A percentile compares a stretch with the other conserved stretches of the same genome.
Evolutionary conservation across 2,888 invertebrate genomes (phyloP).

Genomic region (Exephanes ischioxanthus): DNA sequence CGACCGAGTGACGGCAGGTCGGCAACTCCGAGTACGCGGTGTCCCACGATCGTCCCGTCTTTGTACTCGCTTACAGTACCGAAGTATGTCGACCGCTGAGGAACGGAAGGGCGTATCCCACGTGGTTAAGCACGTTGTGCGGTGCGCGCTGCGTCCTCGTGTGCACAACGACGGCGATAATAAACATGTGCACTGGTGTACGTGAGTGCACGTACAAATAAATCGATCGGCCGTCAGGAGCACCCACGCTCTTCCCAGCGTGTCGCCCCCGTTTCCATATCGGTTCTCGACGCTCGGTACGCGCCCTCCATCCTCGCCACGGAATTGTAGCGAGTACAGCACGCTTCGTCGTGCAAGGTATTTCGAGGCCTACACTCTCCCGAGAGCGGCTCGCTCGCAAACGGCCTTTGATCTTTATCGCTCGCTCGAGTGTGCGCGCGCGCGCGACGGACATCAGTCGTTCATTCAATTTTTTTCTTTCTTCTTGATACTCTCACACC

Average conservation of each 20-base stretch:
- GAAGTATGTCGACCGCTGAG: no score
- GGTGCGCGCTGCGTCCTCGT: no score
- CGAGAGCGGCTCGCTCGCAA: constrained; percentile 57
- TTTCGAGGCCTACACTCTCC: constrained; percentile 57
- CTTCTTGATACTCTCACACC: constrained; percentile 24
- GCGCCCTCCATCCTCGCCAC: background rate
- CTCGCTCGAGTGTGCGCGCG: constrained; percentile 47
- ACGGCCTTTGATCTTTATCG: constrained; percentile 67
- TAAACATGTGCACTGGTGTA: constrained; percentile 32
- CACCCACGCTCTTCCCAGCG: constrained; percentile 59
- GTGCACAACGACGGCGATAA: background rate
- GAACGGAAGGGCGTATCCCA: no score
- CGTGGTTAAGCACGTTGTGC: no score
- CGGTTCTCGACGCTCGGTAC: constrained; percentile 38
- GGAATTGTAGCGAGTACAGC: constrained; percentile 53
- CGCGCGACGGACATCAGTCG: constrained; percentile 47
- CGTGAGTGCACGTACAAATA: constrained; percentile 45
- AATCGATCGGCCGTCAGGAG: constrained; percentile 64
- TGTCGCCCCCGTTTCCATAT: constrained; percentile 61
- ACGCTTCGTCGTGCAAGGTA: constrained; percentile 61
- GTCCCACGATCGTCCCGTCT: no score
- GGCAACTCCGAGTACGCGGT: background rate
- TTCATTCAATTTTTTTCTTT: constrained; percentile 48
- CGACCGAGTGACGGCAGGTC: background rate
- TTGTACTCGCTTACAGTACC: no score